Percentiles rank a stretch among this genome's conserved stretches.
Conservation (phyloP, 2,888 invertebrate genomes). For the Lasius platythorax region DNA sequence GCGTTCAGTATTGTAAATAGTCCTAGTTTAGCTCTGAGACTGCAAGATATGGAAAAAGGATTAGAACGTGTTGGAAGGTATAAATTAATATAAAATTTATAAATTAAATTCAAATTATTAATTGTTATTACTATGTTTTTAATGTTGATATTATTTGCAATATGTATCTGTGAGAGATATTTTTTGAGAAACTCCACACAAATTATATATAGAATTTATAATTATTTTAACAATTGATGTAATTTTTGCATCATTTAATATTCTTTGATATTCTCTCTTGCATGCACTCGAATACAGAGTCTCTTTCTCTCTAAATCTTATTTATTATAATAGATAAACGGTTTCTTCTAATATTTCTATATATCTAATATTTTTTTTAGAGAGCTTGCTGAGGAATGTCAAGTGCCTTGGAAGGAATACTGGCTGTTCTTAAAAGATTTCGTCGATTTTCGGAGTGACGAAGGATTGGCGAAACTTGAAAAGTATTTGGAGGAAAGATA, state of each 20-base stretch:
- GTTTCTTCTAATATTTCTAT: not conserved
- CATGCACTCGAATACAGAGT: not conserved
- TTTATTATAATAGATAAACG: conserved; percentile 10
- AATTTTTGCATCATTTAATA: not conserved
- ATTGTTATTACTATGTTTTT: not conserved
- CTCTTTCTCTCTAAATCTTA: not conserved
- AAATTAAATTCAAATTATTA: not conserved
- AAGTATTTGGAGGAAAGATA: conserved; percentile 89
- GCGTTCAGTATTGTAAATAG: conserved; percentile 38
- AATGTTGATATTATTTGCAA: not conserved
- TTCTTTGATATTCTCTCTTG: not conserved
- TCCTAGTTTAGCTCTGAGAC: conserved; percentile 81
- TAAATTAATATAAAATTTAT: conserved; percentile 27
- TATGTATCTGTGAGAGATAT: not conserved
- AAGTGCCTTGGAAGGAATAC: conserved; percentile 95
- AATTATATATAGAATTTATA: not conserved
- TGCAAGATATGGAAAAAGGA: conserved; percentile 94
- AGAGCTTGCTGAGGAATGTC: conserved; percentile 90
- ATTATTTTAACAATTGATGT: not conserved
- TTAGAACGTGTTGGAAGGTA: conserved; percentile 94
- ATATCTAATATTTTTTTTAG: conserved; percentile 84
- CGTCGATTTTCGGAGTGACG: conserved; percentile 91
- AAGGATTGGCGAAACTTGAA: conserved; percentile 93
- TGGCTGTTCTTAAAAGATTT: conserved; percentile 96
- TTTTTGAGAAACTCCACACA: not conserved